Conservation (phyloP, 2,797 vertebrate genomes). For the Manis crassicaudata region DNA sequence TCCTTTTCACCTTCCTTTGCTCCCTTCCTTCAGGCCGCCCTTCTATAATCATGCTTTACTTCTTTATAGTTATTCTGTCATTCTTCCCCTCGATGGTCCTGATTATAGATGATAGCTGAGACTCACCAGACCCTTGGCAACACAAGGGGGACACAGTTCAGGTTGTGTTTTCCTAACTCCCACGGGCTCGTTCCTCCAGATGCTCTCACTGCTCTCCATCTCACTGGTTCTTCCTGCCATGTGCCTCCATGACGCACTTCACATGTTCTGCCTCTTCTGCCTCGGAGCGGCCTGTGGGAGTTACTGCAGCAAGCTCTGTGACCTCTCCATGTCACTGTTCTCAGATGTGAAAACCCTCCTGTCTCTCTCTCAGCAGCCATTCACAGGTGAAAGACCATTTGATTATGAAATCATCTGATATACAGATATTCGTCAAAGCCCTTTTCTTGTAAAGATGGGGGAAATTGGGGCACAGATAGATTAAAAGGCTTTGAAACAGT, state of each 20-base stretch:
- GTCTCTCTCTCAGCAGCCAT: background rate
- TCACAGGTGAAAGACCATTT: background rate
- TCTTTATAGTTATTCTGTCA: conserved; percentile 33
- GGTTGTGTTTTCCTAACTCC: conserved; percentile 5
- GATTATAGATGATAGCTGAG: conserved; percentile 63
- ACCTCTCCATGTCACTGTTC: background rate
- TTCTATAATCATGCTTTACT: background rate
- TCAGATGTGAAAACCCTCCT: background rate
- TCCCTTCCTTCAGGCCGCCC: background rate
- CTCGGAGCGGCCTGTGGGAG: background rate
- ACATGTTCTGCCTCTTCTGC: background rate
- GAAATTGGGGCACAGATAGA: background rate
- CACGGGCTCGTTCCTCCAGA: conserved; percentile 27
- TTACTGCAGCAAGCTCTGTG: background rate
- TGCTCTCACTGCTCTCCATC: background rate
- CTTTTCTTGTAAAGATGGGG: background rate
- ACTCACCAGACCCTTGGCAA: conserved; percentile 59
- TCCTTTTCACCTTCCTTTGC: background rate
- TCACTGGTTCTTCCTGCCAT: background rate
- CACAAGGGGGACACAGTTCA: background rate
- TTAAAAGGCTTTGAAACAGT: background rate
- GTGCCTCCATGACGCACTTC: background rate
- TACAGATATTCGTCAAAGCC: background rate
- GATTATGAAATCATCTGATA: background rate
- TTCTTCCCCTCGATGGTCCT: background rate